phyloP scores from a whole-genome alignment of 2,888 invertebrate genomes.

The Melanostoma mellinum region DNA sequence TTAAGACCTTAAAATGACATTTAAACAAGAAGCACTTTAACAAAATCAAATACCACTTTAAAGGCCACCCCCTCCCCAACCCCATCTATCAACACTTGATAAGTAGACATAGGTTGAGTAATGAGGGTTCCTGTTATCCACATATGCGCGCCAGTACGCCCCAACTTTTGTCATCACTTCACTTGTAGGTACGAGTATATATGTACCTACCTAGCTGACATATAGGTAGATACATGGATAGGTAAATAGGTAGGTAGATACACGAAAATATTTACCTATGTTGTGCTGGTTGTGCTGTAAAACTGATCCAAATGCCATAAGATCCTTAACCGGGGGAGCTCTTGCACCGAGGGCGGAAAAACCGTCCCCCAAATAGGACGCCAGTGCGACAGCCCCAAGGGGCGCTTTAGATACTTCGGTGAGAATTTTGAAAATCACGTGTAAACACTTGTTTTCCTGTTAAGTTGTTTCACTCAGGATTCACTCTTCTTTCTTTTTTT shows the following conservation, averaged over 20 bases:
- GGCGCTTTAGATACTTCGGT: conserved; percentile 82
- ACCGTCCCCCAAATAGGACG: conserved; percentile 83
- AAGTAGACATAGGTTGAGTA: background rate
- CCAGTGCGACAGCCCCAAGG: conserved; percentile 83
- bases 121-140: background rate
- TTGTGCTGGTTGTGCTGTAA: conserved; percentile 82
- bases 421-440: conserved; percentile 81
- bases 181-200: background rate
- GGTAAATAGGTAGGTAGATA: background rate
- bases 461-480: conserved; percentile 24
- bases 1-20: conserved; percentile 57
- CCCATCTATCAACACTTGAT: background rate
- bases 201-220: background rate
- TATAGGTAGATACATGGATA: conserved; percentile 24
- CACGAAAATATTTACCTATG: conserved; percentile 78
- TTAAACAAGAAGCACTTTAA: conserved; percentile 54
- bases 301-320: conserved; percentile 82
- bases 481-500: background rate
- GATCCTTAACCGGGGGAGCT: conserved; percentile 82
- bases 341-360: conserved; percentile 82
- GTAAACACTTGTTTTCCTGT: conserved; percentile 66
- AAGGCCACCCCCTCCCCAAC: conserved; percentile 11
- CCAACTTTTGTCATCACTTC: conserved; percentile 24
- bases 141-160: background rate
- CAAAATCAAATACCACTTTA: conserved; percentile 42